These are phyloP conservation scores for Cremastobaeus sp. DNA, from an alignment of 2,888 invertebrate genomes.

Conservation along the genomic window DNA sequence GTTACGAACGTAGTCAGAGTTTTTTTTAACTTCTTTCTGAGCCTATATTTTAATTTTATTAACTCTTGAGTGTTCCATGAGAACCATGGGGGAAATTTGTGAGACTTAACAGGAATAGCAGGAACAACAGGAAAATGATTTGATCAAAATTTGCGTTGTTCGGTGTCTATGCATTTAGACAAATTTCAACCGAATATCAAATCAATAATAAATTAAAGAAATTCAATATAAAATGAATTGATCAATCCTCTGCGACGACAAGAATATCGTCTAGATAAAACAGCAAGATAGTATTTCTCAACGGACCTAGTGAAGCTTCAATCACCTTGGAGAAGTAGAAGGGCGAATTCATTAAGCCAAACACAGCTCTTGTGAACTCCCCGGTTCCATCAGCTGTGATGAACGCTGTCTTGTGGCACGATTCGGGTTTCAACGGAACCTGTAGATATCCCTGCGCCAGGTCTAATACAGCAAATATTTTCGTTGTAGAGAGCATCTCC, in stretches of 20 bases:
- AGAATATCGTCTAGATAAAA: constrained; percentile 68
- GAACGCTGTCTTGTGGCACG: neutral
- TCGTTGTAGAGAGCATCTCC: constrained; percentile 25
- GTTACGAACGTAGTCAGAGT: too few relatives aligned
- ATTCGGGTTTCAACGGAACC: neutral
- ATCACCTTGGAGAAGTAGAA: constrained; percentile 60
- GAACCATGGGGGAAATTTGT: too few relatives aligned
- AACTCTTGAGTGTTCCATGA: too few relatives aligned
- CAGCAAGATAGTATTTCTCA: constrained; percentile 56
- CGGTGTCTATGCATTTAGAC: too few relatives aligned
- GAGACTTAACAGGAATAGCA: too few relatives aligned
- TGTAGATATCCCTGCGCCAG: neutral
- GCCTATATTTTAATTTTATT: too few relatives aligned
- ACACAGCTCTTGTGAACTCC: constrained; percentile 64
- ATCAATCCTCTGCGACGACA: neutral
- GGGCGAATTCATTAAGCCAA: constrained; percentile 65
- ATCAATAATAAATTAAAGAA: too few relatives aligned
- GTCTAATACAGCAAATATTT: neutral
- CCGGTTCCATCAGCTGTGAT: constrained; percentile 61
- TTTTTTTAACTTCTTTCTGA: too few relatives aligned
- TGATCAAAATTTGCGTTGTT: too few relatives aligned
- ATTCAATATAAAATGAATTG: too few relatives aligned
- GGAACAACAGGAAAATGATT: too few relatives aligned
- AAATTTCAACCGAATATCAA: too few relatives aligned
- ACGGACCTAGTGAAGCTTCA: constrained; percentile 27